phyloP scores from a whole-genome alignment of 1,140 invertebrate species.

The Drosophila nikananu region DNA sequence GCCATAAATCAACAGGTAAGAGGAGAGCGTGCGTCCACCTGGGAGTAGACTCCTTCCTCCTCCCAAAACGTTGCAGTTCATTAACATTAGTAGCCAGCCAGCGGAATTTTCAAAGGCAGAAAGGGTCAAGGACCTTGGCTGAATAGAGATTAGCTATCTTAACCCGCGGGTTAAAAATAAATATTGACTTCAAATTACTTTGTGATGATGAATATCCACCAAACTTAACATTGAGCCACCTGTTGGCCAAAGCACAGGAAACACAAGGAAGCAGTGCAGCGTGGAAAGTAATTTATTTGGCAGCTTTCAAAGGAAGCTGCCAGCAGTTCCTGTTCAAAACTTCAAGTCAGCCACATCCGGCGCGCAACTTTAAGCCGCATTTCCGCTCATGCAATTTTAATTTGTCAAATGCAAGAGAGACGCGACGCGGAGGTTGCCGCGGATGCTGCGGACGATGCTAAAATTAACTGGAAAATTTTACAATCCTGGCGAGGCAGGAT shows the following conservation, averaged over 20 bases:
- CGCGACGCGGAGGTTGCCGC: constrained; percentile 4
- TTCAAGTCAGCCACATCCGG: constrained; percentile 55
- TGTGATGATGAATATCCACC: constrained; percentile 15
- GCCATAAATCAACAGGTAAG: constrained; percentile 62
- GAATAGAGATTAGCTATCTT: neutral
- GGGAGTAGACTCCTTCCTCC: constrained; percentile 12
- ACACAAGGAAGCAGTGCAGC: neutral
- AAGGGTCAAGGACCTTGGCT: constrained; percentile 13
- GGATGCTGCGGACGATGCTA: constrained; percentile 47
- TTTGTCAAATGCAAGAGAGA: constrained; percentile 74
- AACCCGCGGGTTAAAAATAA: neutral
- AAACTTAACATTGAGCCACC: constrained; percentile 30
- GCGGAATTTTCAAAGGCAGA: constrained; percentile 16
- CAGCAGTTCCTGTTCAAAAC: constrained; percentile 32
- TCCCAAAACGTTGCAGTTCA: constrained; percentile 26
- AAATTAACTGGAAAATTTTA: constrained; percentile 82
- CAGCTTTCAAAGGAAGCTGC: constrained; percentile 54
- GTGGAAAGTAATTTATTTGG: constrained; percentile 53
- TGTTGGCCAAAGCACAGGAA: constrained; percentile 15
- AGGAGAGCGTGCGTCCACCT: constrained; percentile 32
- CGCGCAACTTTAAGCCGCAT: constrained; percentile 77
- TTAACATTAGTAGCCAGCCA: constrained; percentile 43
- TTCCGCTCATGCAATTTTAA: constrained; percentile 83
- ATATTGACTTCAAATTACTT: neutral
- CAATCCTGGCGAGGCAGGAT: constrained; percentile 65